A percentile compares a stretch with the other conserved stretches of the same genome.
Conservation (phyloP, 2,888 invertebrate species). For the Desoria tigrina region DNA sequence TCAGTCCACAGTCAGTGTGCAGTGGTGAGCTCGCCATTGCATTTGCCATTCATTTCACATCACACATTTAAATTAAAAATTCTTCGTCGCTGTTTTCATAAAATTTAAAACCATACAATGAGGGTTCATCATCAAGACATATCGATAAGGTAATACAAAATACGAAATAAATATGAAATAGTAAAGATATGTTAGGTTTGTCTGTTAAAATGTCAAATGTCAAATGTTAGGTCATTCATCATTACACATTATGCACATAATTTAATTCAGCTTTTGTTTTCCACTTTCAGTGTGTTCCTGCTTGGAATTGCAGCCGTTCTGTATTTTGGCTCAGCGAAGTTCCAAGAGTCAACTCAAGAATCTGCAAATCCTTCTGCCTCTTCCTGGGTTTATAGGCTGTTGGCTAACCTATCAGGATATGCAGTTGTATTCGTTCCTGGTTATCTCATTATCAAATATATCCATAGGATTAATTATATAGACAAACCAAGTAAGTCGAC, state of each 20-base stretch:
- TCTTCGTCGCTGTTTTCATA: too few species aligned
- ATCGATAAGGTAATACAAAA: conserved; percentile 36
- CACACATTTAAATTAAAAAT: too few species aligned
- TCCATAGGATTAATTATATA: conserved; percentile 74
- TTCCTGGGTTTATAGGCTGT: conserved; percentile 73
- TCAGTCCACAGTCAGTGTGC: too few species aligned
- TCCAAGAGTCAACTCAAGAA: conserved; percentile 55
- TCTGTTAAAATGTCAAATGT: too few species aligned
- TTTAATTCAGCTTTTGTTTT: neutral
- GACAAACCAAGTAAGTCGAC: conserved; percentile 69
- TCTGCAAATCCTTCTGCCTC: conserved; percentile 37
- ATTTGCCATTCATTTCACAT: too few species aligned
- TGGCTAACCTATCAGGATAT: conserved; percentile 82
- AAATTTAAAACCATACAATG: too few species aligned
- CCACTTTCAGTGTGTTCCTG: conserved; percentile 58
- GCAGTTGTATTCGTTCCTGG: conserved; percentile 85
- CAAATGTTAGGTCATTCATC: too few species aligned
- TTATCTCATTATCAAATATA: conserved; percentile 77
- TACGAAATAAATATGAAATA: neutral
- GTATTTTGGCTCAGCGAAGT: conserved; percentile 59
- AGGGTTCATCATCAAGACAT: conserved; percentile 41
- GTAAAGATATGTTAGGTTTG: too few species aligned
- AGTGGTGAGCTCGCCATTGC: too few species aligned
- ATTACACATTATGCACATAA: too few species aligned
- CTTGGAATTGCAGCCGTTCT: conserved; percentile 59